Conservation (phyloP, 2,113 vertebrate genomes). For the Haemorhous mexicanus region DNA sequence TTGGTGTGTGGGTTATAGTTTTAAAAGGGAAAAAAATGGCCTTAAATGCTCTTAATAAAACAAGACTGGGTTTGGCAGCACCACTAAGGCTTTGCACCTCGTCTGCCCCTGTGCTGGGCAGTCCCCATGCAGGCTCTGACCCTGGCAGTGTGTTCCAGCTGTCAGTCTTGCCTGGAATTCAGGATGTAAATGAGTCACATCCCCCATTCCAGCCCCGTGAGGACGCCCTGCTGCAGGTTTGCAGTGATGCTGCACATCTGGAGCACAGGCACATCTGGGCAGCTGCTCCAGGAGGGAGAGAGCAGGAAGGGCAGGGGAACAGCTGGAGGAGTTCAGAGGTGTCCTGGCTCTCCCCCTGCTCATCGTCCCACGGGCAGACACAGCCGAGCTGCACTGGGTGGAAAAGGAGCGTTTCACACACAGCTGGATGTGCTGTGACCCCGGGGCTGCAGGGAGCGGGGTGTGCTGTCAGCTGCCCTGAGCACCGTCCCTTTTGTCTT, state of each 20-base stretch:
- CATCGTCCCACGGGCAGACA: accelerated
- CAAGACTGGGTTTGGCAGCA: not conserved
- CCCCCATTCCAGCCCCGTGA: accelerated
- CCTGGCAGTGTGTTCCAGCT: accelerated
- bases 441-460: not conserved
- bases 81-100: not conserved
- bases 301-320: not conserved
- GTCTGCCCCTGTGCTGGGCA: not conserved
- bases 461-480: not conserved
- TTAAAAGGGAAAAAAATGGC: not conserved
- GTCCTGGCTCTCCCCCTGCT: not conserved
- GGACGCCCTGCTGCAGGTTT: not conserved
- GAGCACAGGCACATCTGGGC: not conserved
- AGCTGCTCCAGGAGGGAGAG: not conserved
- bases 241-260: not conserved
- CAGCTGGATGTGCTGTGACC: accelerated
- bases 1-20: accelerated
- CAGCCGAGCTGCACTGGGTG: not conserved
- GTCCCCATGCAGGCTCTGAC: accelerated
- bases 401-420: not conserved
- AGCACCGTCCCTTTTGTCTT: accelerated
- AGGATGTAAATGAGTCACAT: accelerated
- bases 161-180: not conserved
- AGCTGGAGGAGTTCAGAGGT: not conserved
- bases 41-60: not conserved